Evolutionary conservation across 2,113 vertebrate species (phyloP), one percentile per base, ranked within the genome.

Genomic region (Lepisosteus osseus): DNA sequence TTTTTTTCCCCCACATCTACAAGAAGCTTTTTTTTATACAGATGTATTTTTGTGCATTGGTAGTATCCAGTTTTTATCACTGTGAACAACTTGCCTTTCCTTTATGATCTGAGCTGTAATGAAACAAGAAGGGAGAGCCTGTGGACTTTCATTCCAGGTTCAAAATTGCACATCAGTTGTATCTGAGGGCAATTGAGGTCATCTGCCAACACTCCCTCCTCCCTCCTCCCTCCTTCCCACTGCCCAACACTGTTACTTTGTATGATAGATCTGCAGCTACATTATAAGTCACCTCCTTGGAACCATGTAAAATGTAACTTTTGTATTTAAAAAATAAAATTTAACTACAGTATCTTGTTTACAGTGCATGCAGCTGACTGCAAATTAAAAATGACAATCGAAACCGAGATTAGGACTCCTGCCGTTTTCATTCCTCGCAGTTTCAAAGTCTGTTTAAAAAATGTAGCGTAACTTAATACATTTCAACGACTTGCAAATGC

Each of bases 281-380:
- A 65, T 29, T 29, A 74, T 68, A 75, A 61, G 74, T 77, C 78
- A 67, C 72, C 86, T 77, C 76, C 86, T 85, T 70, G 79, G 78
- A 0, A 74, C 81, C 81, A 67, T 83, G 79, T 68, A 75, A 51
- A 51, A 51, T 87, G 89, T 90, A 84, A 82, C 83, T 88, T 93
- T 90, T 90, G 68, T 90, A 87, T 77, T 45, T 73, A 79, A 41
- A 42, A 64, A 64, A 64, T 64, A 4, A 51, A 11, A 45, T 43
- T 7, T 13, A 90, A 90, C 88, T 91, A 90, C 0, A 68, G 47
- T 59, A 29, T 75, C 76, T 66, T 73, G 82, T 80, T 83, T 77
- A 67, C 72, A 6, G 82, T 78, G 78, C 80, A 81, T 75, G 82
- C 80, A 69, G 59, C 69, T 77, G 81, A 85, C 47, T 76, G 77